Conservation (phyloP, 2,113 vertebrate genomes). For the Pelodiscus sinensis region DNA sequence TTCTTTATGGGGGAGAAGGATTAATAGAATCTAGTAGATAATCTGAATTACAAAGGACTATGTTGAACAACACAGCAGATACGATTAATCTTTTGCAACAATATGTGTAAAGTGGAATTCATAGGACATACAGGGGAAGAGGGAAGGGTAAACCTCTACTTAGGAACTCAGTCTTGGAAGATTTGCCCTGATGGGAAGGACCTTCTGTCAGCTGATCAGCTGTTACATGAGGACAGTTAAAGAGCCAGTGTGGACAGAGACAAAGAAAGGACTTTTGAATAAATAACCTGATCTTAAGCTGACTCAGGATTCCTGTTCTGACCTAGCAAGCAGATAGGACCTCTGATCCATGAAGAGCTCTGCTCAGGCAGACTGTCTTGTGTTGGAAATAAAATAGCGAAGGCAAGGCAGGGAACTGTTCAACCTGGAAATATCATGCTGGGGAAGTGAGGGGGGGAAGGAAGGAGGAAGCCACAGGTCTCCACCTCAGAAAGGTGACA, state of each 20-base stretch:
- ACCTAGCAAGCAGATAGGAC: background rate
- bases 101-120: background rate
- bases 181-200: background rate
- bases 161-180: background rate
- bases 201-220: background rate
- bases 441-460: too few species aligned
- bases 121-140: background rate
- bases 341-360: background rate
- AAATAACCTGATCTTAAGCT: background rate
- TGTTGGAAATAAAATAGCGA: too few species aligned
- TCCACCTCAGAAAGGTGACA: too few species aligned
- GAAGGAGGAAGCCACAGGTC: too few species aligned
- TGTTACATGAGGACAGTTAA: background rate
- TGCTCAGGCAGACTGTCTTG: too few species aligned
- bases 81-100: background rate
- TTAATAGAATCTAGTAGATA: background rate
- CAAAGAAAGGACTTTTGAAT: background rate
- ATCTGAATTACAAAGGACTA: background rate
- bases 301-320: background rate
- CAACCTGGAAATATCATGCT: too few species aligned
- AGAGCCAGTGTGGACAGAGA: background rate
- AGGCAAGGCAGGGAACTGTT: too few species aligned
- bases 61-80: background rate
- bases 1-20: background rate
- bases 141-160: background rate